These are phyloP conservation scores for Aphelocoma coerulescens DNA, from an alignment of 2,113 vertebrate species.

Conservation along the genomic window DNA sequence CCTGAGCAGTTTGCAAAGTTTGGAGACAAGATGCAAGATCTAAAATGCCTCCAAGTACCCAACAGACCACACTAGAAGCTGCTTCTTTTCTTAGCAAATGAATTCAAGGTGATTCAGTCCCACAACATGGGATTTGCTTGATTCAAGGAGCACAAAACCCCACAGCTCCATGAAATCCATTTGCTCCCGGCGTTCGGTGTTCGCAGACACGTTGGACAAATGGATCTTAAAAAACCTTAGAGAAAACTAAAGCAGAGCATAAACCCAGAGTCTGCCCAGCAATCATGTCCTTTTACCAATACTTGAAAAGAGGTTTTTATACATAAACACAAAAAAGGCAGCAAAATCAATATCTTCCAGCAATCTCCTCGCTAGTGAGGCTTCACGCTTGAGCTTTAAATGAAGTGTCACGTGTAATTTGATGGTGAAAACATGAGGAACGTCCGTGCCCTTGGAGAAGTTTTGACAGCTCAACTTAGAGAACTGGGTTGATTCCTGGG, in stretches of 20 bases:
- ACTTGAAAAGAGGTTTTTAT: neutral
- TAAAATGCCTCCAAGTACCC: neutral
- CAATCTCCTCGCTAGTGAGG: neutral
- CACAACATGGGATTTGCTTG: fast-evolving
- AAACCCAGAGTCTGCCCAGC: neutral
- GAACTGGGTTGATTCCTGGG: neutral
- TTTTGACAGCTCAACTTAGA: neutral
- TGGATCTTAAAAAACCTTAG: neutral
- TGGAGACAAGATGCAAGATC: neutral
- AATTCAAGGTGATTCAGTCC: neutral
- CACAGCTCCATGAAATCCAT: neutral
- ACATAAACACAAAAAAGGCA: neutral
- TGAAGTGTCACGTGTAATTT: neutral
- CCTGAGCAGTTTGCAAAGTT: neutral
- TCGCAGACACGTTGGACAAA: neutral
- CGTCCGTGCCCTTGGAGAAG: neutral
- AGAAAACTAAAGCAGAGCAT: neutral
- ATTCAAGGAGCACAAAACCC: neutral
- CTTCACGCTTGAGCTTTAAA: neutral
- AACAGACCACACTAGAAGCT: fast-evolving
- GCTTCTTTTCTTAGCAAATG: neutral
- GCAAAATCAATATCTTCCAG: neutral
- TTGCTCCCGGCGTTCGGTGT: neutral
- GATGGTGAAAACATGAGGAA: neutral
- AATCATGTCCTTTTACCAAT: neutral